phyloP scores from a whole-genome alignment of 2,113 vertebrate species.

The Nycticryphes semicollaris region DNA sequence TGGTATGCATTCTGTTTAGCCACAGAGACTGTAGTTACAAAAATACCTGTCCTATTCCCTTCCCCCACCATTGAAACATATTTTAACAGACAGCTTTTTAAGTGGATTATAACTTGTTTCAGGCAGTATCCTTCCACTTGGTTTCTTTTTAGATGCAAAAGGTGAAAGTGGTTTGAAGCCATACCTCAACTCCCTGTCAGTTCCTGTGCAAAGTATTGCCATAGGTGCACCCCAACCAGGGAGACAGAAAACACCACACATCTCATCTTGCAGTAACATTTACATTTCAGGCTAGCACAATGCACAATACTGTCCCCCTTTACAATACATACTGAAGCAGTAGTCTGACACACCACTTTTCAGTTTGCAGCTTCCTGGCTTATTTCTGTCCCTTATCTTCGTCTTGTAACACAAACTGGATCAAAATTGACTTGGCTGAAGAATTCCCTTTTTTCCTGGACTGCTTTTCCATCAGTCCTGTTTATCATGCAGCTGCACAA shows the following conservation, averaged over 20 bases:
- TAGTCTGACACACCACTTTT: not conserved
- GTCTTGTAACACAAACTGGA: not conserved
- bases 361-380: not conserved
- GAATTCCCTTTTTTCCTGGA: not conserved
- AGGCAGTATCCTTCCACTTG: not conserved
- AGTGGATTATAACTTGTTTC: not conserved
- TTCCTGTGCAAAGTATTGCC: not conserved
- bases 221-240: not conserved
- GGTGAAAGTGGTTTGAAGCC: not conserved
- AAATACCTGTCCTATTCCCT: not conserved
- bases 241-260: not conserved
- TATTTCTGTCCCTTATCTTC: not conserved
- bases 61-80: not conserved
- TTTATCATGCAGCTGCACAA: not conserved
- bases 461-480: not conserved
- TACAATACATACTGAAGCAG: not conserved
- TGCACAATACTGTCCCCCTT: not conserved
- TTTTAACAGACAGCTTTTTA: not conserved
- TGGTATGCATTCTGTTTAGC: not conserved
- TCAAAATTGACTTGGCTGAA: not conserved
- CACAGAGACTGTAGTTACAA: not conserved
- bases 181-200: not conserved
- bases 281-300: not conserved
- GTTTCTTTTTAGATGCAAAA: not conserved
- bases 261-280: not conserved